Conservation (phyloP, 2,797 vertebrate species). For the Gymnoscopelus braueri region DNA sequence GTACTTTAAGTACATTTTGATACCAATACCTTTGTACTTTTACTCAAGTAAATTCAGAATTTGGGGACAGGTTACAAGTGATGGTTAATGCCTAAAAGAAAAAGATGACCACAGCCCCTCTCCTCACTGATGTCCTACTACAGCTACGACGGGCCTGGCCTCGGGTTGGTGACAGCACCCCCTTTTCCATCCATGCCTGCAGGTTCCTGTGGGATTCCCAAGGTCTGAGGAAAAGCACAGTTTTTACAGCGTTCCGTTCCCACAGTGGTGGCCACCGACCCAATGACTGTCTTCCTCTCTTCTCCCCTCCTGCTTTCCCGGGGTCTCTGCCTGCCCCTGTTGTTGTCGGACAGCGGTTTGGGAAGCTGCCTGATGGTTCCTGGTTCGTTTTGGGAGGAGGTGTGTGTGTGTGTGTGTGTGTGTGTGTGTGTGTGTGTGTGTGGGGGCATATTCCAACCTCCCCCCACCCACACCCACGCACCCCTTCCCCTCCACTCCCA, state of each 20-base stretch:
- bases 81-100: too few relatives aligned
- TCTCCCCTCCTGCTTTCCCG: conserved; percentile 53
- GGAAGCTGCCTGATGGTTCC: conserved; percentile 71
- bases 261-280: conserved; percentile 75
- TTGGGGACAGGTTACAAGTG: too few relatives aligned
- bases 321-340: conserved; percentile 70
- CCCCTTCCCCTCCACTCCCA: conserved; percentile 36
- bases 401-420: conserved; percentile 15
- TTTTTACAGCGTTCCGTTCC: conserved; percentile 83
- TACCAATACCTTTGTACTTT: too few relatives aligned
- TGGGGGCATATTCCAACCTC: conserved; percentile 18
- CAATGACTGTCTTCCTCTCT: conserved; percentile 70
- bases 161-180: conserved; percentile 55
- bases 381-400: conserved; percentile 57
- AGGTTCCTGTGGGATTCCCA: conserved; percentile 82
- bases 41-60: too few relatives aligned
- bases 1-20: too few relatives aligned
- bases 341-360: conserved; percentile 78
- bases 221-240: conserved; percentile 80
- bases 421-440: neutral
- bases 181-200: conserved; percentile 74
- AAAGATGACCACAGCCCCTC: too few relatives aligned
- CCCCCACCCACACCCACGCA: neutral
- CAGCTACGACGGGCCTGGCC: conserved; percentile 42
- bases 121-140: conserved; percentile 28